A percentile compares a stretch with the other conserved stretches of the same genome.
phyloP scores from a whole-genome alignment of 2,113 vertebrate species.

The Chamaetylas fuelleborni region DNA sequence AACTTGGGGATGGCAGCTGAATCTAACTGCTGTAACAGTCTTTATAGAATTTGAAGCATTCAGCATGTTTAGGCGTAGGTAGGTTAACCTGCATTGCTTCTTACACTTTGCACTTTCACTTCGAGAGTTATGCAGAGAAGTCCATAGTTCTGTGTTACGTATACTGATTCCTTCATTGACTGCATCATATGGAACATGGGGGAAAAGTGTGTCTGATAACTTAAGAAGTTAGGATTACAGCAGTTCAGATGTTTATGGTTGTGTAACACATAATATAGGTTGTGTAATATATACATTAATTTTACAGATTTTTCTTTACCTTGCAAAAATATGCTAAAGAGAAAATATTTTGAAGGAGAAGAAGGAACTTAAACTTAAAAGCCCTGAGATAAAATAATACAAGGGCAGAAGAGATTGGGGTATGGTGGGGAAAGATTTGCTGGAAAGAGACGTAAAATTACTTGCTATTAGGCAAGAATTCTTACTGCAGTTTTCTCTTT shows the following conservation, averaged over 20 bases:
- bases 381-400: background rate
- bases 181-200: background rate
- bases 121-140: background rate
- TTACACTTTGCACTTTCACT: background rate
- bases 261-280: background rate
- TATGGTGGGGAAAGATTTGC: background rate
- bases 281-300: background rate
- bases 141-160: background rate
- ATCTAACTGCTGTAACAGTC: background rate
- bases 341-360: background rate
- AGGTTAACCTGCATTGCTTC: background rate
- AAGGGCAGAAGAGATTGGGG: background rate
- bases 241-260: background rate
- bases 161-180: background rate
- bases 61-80: background rate
- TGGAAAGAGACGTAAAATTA: background rate
- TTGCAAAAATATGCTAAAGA: background rate
- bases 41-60: background rate
- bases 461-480: background rate
- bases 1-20: background rate
- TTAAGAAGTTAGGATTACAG: background rate
- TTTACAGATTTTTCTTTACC: background rate
- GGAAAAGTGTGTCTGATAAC: background rate
- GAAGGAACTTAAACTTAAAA: background rate
- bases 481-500: background rate